Evolutionary conservation across 2,797 vertebrate genomes (phyloP), one percentile per base, ranked within the genome.

Genomic region (Lutjanus argentimaculatus): DNA sequence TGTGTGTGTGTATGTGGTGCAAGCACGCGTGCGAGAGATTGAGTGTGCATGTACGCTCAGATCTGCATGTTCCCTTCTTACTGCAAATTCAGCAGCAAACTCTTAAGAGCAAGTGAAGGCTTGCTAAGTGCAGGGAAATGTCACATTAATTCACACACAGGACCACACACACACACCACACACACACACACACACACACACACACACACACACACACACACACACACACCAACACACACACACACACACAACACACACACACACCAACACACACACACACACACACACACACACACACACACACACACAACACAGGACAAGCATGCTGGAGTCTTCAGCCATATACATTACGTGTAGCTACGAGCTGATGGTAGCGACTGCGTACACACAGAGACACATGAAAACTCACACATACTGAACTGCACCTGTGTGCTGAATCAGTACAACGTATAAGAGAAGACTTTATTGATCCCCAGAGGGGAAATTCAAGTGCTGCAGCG

Each of bases 1-100:
- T 63, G 56, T 22, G 5, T 40, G 75, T 51, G 75, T 77, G 16
- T 77, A 49, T 55, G 66, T 66, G 61, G n/a, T 57, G 59, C 21
- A 25, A 62, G 61, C 25, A 5, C 68, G 25, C 67, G 30, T 9
- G 48, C 1, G 0, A 72, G 45, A 43, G 52, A 52, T 25, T 66
- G 42, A 64, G 62, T 59, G 68, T 48, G 49, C 19, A 49, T 19
- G 56, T 21, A 40, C 0, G 4, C 25, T 48, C 62, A 70, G 36
- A 71, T 64, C 59, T 69, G 46, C 25, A 19, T 45, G 45, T 59
- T 46, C 2, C 1, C 10, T 1, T 19, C 25, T 76, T 71, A 69
- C 63, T 83, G 87, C 81, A 70, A 88, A 87, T 79, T 89, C 85
- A 92, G 86, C 79, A 86, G 56, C 67, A 75, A 59, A 82, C 46